Conservation (phyloP, 2,113 vertebrate species). For the Malurus cyaneus region DNA sequence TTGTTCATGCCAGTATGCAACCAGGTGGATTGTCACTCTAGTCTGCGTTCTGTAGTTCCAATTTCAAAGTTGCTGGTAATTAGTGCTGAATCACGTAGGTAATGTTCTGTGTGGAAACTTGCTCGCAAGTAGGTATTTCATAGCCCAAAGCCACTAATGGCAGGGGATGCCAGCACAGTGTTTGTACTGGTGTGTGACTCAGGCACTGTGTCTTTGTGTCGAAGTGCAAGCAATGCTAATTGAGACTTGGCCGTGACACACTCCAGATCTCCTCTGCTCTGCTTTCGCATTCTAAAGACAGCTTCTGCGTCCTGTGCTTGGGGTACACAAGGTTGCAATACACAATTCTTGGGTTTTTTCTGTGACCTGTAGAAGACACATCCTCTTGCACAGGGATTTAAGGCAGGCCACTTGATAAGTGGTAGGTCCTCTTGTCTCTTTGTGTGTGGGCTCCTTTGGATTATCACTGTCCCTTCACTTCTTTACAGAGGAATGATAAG, state of each 20-base stretch:
- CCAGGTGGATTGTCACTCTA: neutral
- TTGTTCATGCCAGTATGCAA: neutral
- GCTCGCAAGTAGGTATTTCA: neutral
- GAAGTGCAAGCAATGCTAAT: constrained; percentile 51
- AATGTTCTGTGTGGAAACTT: neutral
- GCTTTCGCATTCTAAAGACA: constrained; percentile 68
- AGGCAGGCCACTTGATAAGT: neutral
- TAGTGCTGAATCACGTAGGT: neutral
- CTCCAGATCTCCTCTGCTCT: constrained; percentile 45
- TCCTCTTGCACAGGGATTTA: neutral
- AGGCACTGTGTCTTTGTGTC: constrained; percentile 62
- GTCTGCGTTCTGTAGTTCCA: neutral
- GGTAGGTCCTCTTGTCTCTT: neutral
- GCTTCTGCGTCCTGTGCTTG: constrained; percentile 66
- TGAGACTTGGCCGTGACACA: constrained; percentile 33
- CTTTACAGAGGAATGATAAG: neutral
- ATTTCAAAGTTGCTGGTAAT: constrained; percentile 20
- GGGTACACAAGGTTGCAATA: constrained; percentile 31
- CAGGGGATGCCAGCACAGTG: neutral
- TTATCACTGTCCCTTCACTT: constrained; percentile 20
- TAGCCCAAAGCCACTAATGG: constrained; percentile 31
- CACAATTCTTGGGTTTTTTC: neutral
- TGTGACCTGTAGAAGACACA: constrained; percentile 10
- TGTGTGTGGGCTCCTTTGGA: constrained; percentile 19
- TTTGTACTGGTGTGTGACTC: constrained; percentile 72